Evolutionary conservation across 2,797 vertebrate genomes (phyloP).

Genomic region (Eupleurogrammus muticus): DNA sequence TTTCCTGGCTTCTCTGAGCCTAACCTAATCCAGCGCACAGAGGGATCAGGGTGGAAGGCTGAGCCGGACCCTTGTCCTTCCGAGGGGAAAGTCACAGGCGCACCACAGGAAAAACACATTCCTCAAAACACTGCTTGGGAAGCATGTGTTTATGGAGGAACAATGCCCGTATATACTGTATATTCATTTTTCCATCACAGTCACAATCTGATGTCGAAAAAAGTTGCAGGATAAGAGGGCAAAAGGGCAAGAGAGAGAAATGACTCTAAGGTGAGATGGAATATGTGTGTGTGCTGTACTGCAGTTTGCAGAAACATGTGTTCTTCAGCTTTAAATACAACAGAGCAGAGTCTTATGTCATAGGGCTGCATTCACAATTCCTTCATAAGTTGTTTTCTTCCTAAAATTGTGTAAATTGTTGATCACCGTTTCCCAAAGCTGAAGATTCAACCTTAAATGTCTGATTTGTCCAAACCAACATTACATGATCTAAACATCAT

Average conservation of each 20-base stretch:
- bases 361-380: too few relatives aligned
- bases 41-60: slow-evolving; percentile 45
- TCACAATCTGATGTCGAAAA: not conserved
- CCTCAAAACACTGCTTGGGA: slow-evolving; percentile 48
- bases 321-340: too few relatives aligned
- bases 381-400: too few relatives aligned
- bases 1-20: slow-evolving; percentile 12
- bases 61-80: slow-evolving; percentile 46
- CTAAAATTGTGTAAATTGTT: too few relatives aligned
- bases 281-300: too few relatives aligned
- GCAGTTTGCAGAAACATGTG: too few relatives aligned
- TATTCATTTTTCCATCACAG: slow-evolving; percentile 24
- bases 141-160: slow-evolving; percentile 59
- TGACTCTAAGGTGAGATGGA: too few relatives aligned
- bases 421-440: too few relatives aligned
- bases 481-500: too few relatives aligned
- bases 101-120: slow-evolving; percentile 47
- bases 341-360: too few relatives aligned
- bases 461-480: too few relatives aligned
- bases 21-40: slow-evolving; percentile 52
- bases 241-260: not conserved
- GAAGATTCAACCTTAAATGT: too few relatives aligned
- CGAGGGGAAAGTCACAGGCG: slow-evolving; percentile 46
- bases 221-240: not conserved
- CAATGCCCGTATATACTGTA: slow-evolving; percentile 45